Base-by-base conservation (phyloP, 2,888 invertebrate species). In the Uloborus plumipes region DNA sequence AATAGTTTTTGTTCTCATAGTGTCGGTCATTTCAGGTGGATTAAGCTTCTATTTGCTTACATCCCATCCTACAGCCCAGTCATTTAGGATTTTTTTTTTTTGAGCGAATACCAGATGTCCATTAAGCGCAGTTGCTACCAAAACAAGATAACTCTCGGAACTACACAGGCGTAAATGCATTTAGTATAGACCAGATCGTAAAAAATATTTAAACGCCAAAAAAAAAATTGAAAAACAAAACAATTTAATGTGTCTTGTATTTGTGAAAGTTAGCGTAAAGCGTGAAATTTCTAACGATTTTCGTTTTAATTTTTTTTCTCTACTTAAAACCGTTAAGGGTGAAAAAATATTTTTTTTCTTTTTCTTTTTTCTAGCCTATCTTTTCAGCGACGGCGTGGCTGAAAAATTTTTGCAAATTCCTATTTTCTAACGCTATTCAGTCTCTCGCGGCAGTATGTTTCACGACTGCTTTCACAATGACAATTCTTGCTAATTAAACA, bases 401-500 rank as follows among this genome's bases (percentile, higher is more conserved):
- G 79, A 64, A 74, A 80, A 80, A 65, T 80, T 80, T 80, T 80
- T 70, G 55, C 55, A 58, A 74, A 64, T 70, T 65, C 62, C 81
- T 76, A 75, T 82, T 71, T 82, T 76, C 76, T 75, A 76, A 75
- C 26, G 20, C 71, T 66, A 71, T 71, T 76, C 75, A 76, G 65
- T 61, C 66, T 62, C 51, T 59, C 51, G 75, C 66, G 70, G 72
- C 83, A 83, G 72, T 83, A 72, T 83, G 83, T 77, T 83, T 83
- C 71, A 71, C 83, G 69, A 72, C 77, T 61, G 64, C 77, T 83
- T 83, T 83, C 83, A 83, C 83, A 83, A 77, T 83, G 77, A 83
- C 83, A 83, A 83, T 83, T 83, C 77, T 67, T 72, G 66, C 77
- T 83, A 83, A 83, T 83, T 83, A 83, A 77, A 62, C 83, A 71